Conservation (phyloP, 2,797 vertebrate species). For the Sitta carolinensis region DNA sequence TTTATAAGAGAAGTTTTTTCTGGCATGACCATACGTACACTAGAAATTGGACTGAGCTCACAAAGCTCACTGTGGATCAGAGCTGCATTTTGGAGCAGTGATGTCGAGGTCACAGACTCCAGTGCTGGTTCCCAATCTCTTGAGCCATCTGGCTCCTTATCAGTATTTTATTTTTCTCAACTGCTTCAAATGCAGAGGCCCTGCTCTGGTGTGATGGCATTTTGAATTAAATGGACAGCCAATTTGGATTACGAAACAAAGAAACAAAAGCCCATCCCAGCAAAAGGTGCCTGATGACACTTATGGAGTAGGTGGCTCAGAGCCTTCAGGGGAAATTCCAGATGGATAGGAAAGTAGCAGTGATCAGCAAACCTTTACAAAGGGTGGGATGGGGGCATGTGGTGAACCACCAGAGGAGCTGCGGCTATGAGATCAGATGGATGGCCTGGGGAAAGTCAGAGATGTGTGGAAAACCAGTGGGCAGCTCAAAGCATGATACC, state of each 20-base stretch:
- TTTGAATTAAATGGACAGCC: background rate
- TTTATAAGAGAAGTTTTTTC: background rate
- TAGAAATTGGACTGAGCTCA: background rate
- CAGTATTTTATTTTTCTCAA: background rate
- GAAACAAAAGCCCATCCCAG: background rate
- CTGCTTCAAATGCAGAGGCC: background rate
- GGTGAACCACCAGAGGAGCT: slow-evolving; percentile 5
- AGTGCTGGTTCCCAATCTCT: background rate
- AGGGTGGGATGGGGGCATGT: background rate
- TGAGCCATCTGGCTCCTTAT: slow-evolving; percentile 29
- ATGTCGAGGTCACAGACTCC: background rate
- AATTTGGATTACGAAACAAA: background rate
- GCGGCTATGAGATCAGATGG: slow-evolving; percentile 59
- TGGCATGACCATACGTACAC: fast-evolving
- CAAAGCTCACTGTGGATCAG: background rate
- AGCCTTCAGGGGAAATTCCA: slow-evolving; percentile 53
- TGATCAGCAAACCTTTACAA: background rate
- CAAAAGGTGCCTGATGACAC: slow-evolving; percentile 18
- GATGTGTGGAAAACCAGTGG: slow-evolving; percentile 46
- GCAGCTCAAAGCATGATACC: background rate
- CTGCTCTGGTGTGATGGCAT: background rate
- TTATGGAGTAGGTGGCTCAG: background rate
- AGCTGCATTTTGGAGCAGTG: slow-evolving; percentile 12
- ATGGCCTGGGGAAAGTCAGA: background rate
- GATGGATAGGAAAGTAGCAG: slow-evolving; percentile 19